Percentiles rank a stretch among this genome's conserved stretches.
Evolutionary conservation across 2,113 vertebrate genomes (phyloP).

Genomic region (Strigops habroptila): DNA sequence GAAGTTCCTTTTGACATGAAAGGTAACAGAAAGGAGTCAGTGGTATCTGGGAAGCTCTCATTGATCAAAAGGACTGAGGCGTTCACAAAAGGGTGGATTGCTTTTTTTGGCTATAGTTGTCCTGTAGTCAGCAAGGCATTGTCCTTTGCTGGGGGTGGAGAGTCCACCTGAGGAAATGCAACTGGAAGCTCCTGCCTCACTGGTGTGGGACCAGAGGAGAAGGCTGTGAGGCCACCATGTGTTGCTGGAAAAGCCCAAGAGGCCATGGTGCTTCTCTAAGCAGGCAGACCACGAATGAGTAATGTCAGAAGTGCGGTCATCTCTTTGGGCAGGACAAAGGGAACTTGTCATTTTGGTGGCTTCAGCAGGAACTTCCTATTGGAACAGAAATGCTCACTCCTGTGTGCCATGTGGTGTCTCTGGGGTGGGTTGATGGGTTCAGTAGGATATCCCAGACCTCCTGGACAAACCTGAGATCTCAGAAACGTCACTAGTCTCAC

Average conservation of each 20-base stretch:
- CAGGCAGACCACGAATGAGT: not conserved
- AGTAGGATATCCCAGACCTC: not conserved
- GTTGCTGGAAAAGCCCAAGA: not conserved
- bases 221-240: not conserved
- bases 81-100: not conserved
- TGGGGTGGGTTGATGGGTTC: not conserved
- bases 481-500: not conserved
- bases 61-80: not conserved
- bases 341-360: not conserved
- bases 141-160: not conserved
- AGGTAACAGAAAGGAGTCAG: not conserved
- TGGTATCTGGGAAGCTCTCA: not conserved
- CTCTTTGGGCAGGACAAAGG: not conserved
- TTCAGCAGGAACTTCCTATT: not conserved
- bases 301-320: not conserved
- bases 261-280: not conserved
- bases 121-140: not conserved
- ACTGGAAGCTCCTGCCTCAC: not conserved
- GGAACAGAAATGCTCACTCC: not conserved
- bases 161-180: not conserved
- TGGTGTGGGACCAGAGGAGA: not conserved
- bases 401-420: not conserved
- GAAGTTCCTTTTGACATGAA: not conserved
- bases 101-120: not conserved
- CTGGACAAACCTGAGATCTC: not conserved